Evolutionary conservation across 2,888 invertebrate species (phyloP).

Genomic region (Shargacucullia verbasci): DNA sequence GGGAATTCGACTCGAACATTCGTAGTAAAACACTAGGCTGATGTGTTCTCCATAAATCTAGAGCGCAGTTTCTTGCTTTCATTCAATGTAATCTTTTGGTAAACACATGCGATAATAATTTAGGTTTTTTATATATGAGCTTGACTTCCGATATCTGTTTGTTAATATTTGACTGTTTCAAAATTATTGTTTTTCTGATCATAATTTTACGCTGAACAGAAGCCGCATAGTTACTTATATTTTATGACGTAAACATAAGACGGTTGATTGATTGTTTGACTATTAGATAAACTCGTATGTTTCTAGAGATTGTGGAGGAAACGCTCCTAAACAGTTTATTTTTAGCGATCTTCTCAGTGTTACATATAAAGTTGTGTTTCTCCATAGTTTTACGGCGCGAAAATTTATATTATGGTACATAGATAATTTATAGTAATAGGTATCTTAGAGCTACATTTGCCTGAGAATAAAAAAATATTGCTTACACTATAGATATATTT

Average conservation of each 20-base stretch:
- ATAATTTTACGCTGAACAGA: constrained; percentile 24
- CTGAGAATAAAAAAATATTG: no score
- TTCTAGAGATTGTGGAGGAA: constrained; percentile 15
- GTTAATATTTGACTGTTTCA: constrained; percentile 17
- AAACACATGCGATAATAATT: neutral
- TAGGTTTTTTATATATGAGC: no score
- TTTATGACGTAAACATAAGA: constrained; percentile 38
- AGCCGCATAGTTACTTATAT: constrained; percentile 20
- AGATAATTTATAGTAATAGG: no score
- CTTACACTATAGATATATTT: no score
- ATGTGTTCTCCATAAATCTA: no score
- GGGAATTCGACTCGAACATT: no score
- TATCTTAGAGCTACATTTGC: no score
- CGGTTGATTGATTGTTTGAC: constrained; percentile 41
- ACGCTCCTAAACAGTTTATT: constrained; percentile 15
- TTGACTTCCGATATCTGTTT: constrained; percentile 9
- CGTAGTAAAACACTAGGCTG: no score
- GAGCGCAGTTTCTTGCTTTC: no score
- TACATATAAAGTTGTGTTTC: constrained; percentile 3
- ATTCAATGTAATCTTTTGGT: neutral
- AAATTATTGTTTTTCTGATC: constrained; percentile 6
- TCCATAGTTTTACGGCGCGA: no score
- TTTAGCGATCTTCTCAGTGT: constrained; percentile 7
- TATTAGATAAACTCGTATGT: constrained; percentile 20
- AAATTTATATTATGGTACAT: no score